phyloP scores from a whole-genome alignment of 2,888 invertebrate genomes.

The Dryobotodes eremita region DNA sequence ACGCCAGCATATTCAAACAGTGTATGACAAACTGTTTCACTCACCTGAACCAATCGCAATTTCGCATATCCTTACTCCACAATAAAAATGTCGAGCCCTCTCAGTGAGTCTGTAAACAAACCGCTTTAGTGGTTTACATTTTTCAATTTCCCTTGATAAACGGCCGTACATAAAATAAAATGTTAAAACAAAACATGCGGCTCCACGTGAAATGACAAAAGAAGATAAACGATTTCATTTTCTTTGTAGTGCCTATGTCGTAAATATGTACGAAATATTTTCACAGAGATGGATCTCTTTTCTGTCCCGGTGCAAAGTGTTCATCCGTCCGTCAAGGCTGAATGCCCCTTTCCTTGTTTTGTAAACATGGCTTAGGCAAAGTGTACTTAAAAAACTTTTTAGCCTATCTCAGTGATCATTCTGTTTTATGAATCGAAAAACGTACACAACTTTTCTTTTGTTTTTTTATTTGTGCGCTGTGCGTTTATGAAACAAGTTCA shows the following conservation, averaged over 20 bases:
- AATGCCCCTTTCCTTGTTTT: constrained; percentile 54
- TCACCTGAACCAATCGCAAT: constrained; percentile 55
- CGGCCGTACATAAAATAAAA: constrained; percentile 62
- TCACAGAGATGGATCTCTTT: constrained; percentile 51
- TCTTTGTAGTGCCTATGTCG: constrained; percentile 62
- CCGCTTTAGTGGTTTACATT: constrained; percentile 60
- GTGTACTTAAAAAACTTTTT: constrained; percentile 38
- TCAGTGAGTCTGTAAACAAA: constrained; percentile 61
- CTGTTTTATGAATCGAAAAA: constrained; percentile 31
- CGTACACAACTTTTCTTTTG: constrained; percentile 3
- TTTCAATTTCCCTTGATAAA: constrained; percentile 64
- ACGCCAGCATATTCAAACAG: constrained; percentile 12
- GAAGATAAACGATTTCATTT: constrained; percentile 69
- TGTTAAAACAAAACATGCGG: constrained; percentile 64
- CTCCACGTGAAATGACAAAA: constrained; percentile 66
- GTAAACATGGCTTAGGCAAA: constrained; percentile 38
- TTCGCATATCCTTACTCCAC: constrained; percentile 36
- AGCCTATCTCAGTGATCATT: constrained; percentile 25
- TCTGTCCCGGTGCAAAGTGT: constrained; percentile 46
- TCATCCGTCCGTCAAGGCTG: constrained; percentile 46
- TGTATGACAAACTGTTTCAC: constrained; percentile 42
- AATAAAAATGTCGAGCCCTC: constrained; percentile 52
- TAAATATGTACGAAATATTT: constrained; percentile 64
- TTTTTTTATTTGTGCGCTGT: background rate
- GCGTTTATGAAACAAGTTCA: constrained; percentile 14